Conservation (phyloP, 2,888 invertebrate genomes). For the Pocota personata region DNA sequence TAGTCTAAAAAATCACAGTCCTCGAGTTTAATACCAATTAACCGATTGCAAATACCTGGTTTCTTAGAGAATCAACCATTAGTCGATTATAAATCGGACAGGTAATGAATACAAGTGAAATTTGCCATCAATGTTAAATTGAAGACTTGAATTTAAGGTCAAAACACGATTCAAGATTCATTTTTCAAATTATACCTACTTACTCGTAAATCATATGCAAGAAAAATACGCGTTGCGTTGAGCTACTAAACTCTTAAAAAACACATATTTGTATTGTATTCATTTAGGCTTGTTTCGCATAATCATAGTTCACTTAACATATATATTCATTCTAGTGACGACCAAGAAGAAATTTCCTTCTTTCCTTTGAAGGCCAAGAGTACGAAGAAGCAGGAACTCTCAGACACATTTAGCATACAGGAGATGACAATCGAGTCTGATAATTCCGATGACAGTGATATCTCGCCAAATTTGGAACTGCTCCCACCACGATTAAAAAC, state of each 20-base stretch:
- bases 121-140: background rate
- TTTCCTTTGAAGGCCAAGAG: constrained; percentile 80
- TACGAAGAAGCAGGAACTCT: constrained; percentile 78
- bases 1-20: constrained; percentile 79
- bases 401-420: constrained; percentile 83
- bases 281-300: too few species aligned
- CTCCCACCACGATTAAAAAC: constrained; percentile 79
- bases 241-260: too few species aligned
- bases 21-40: constrained; percentile 81
- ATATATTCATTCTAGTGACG: constrained; percentile 77
- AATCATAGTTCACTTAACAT: background rate
- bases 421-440: constrained; percentile 83
- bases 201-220: background rate
- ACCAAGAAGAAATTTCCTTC: constrained; percentile 82
- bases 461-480: constrained; percentile 81
- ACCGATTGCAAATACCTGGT: constrained; percentile 81
- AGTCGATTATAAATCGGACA: constrained; percentile 82
- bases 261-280: too few species aligned
- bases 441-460: constrained; percentile 81
- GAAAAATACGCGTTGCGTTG: too few species aligned
- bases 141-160: background rate
- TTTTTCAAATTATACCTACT: too few species aligned
- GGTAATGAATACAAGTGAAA: constrained; percentile 65
- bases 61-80: constrained; percentile 81
- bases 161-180: too few species aligned